Percentiles rank a stretch among this genome's conserved stretches.
These are phyloP conservation scores for Tupaia chinensis DNA, from an alignment of 2,113 vertebrate genomes.

Conservation along the genomic window DNA sequence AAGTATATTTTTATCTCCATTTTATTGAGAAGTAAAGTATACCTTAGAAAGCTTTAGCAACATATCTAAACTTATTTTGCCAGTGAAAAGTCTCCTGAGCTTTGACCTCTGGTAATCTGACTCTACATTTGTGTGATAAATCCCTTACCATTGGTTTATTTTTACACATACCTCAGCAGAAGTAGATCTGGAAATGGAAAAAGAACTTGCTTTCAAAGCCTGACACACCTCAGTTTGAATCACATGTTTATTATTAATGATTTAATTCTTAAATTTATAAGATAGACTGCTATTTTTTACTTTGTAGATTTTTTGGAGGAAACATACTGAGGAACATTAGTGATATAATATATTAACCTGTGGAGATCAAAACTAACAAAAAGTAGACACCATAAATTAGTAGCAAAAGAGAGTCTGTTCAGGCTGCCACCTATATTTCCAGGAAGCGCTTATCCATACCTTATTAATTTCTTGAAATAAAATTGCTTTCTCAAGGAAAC, in stretches of 20 bases:
- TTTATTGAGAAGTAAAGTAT: neutral
- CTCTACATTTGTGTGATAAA: neutral
- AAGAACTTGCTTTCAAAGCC: neutral
- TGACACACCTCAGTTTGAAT: neutral
- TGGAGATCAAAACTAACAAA: neutral
- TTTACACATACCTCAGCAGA: neutral
- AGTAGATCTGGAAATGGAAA: neutral
- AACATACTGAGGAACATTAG: neutral
- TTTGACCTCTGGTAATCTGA: neutral
- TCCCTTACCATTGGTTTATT: neutral
- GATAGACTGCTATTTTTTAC: neutral
- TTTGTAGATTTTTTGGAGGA: neutral
- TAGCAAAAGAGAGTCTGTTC: neutral
- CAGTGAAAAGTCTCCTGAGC: neutral
- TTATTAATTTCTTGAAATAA: neutral
- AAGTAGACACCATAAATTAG: neutral
- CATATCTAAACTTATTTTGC: neutral
- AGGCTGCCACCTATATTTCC: neutral
- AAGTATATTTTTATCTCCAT: neutral
- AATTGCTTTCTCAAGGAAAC: neutral
- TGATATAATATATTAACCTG: neutral
- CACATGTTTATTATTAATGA: neutral
- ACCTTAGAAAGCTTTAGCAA: neutral
- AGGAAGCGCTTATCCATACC: neutral
- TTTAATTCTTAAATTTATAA: conserved; percentile 2